phyloP scores from a whole-genome alignment of 2,113 vertebrate species.

The Falcunculus frontatus region DNA sequence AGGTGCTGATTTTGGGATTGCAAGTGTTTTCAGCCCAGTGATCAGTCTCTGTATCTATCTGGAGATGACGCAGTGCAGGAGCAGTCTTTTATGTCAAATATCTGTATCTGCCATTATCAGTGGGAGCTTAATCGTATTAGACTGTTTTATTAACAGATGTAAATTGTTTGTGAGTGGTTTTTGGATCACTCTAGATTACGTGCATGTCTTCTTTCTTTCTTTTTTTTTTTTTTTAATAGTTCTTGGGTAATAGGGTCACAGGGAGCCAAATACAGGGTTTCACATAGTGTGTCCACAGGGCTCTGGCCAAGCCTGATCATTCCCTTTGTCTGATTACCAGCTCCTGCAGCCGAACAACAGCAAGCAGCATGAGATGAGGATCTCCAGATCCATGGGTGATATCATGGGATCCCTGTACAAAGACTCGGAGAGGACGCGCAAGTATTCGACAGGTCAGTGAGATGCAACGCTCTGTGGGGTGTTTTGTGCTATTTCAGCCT shows the following conservation, averaged over 20 bases:
- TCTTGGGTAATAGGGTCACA: neutral
- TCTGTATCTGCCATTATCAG: neutral
- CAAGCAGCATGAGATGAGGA: conserved; percentile 88
- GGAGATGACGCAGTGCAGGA: neutral
- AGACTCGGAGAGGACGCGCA: conserved; percentile 83
- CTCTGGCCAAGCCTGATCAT: neutral
- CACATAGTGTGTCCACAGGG: neutral
- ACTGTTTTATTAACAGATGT: neutral
- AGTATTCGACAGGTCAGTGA: conserved; percentile 84
- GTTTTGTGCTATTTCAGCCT: neutral
- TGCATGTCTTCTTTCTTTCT: neutral
- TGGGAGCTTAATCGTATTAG: neutral
- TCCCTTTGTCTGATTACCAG: conserved; percentile 50
- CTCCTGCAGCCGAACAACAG: conserved; percentile 85
- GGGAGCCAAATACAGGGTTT: neutral
- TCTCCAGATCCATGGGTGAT: conserved; percentile 87
- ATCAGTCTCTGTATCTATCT: neutral
- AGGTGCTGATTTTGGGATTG: neutral
- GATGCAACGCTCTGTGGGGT: fast-evolving
- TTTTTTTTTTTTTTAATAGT: neutral
- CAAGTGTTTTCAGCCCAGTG: neutral
- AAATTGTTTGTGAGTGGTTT: neutral
- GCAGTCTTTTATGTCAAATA: neutral
- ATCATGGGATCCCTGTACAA: conserved; percentile 87
- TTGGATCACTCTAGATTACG: neutral